Evolutionary conservation across 2,113 vertebrate species (phyloP).

Genomic region (Isurus oxyrinchus): DNA sequence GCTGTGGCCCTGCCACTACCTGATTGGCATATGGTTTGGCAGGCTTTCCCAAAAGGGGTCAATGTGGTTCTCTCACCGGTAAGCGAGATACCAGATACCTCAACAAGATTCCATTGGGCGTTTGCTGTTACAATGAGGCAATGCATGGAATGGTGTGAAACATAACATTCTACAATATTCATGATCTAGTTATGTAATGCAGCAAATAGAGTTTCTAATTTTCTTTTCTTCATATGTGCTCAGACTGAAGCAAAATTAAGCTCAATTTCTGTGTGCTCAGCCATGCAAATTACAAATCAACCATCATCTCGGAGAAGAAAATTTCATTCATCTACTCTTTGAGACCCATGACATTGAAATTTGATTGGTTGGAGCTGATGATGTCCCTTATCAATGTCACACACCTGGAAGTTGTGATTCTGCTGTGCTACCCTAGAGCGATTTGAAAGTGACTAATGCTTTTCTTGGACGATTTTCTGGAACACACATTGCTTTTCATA

Average conservation of each 20-base stretch:
- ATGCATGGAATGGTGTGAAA: neutral
- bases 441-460: constrained; percentile 18
- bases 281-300: neutral
- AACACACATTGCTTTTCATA: neutral
- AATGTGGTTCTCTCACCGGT: too few species aligned
- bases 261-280: neutral
- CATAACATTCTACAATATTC: neutral
- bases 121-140: neutral
- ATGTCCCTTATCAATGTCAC: constrained; percentile 18
- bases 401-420: constrained; percentile 25
- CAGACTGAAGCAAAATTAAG: neutral
- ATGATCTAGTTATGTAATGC: neutral
- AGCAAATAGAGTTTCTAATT: neutral
- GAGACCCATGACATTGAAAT: constrained; percentile 24
- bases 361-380: neutral
- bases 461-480: neutral
- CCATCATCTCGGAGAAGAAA: neutral
- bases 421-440: neutral
- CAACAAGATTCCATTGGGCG: too few species aligned
- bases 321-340: neutral
- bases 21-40: too few species aligned
- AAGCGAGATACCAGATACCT: too few species aligned
- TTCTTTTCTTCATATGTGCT: neutral
- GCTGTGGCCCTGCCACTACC: too few species aligned
- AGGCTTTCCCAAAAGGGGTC: too few species aligned